Base-by-base conservation (phyloP, 2,113 vertebrate genomes). In the Oryzias javanicus region DNA sequence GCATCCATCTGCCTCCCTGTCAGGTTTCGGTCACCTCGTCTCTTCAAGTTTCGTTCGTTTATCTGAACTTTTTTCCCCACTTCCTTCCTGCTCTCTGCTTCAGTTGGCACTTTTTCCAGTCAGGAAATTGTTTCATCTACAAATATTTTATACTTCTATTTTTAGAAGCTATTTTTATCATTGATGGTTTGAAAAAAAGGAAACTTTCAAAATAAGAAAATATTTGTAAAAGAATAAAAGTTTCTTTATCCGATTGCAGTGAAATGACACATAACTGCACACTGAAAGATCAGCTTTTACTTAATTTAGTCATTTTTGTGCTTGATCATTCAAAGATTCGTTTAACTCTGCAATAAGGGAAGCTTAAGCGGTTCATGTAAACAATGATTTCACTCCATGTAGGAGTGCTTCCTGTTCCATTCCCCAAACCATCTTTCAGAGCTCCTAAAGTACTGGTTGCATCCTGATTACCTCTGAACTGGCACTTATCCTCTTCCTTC, bases 1-100 rank as follows among this genome's bases (percentile, higher is more conserved):
- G 88, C 72, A 78, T 87, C 60, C 40, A 72, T 76, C 77, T 81
- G 64, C 64, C 55, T 81, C 72, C 66, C 66, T 75, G 67, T 13
- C 62, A 63, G 67, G 56, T 44, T 58, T 35, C 29, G 20, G 10
- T 51, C 18, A 60, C 22, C 67, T 25, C 54, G 41, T 64, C 22
- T 63, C 24, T 60, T 24, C 57, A 70, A 74, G 51, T 84, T 4
- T 50, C 19, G 25, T 46, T 80, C 58, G 58, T 67, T 70, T 35
- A 55, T 67, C 54, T 62, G 4, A 67, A 61, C 50, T 71, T 74
- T n/a, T 64, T 10, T 46, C 55, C 48, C 79, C 51, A 61, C 63
- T 76, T 76, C 61, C 65, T 74, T 3, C 58, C 42, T 14, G 16
- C n/a, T 49, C 40, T 68, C 25, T 49, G 12, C 27, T 49, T 18